Evolutionary conservation across 2,888 invertebrate species (phyloP).

Genomic region (Xylocampa areola): DNA sequence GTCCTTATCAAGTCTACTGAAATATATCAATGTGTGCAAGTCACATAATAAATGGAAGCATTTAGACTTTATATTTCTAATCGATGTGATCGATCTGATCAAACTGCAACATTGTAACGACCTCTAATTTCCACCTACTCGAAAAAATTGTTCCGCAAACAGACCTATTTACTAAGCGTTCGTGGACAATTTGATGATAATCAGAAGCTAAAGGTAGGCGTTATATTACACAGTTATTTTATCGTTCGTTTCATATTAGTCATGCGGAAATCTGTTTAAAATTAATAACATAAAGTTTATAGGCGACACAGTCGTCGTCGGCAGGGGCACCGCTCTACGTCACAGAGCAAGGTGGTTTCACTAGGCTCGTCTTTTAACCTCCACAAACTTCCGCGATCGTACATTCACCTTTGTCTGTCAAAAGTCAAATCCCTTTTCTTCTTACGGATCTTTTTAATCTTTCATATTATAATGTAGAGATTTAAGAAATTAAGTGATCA

Average conservation of each 20-base stretch:
- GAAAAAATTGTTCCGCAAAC: slow-evolving; percentile 72
- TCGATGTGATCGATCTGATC: slow-evolving; percentile 23
- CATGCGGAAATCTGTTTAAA: slow-evolving; percentile 63
- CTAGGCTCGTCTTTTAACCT: slow-evolving; percentile 74
- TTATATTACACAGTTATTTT: slow-evolving; percentile 34
- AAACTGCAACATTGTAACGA: slow-evolving; percentile 54
- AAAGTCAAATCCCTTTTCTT: slow-evolving; percentile 58
- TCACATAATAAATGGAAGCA: no score
- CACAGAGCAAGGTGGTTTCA: slow-evolving; percentile 76
- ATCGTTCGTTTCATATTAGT: slow-evolving; percentile 33
- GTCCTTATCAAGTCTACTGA: no score
- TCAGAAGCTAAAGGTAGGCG: slow-evolving; percentile 56
- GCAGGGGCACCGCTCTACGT: slow-evolving; percentile 58
- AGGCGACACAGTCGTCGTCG: slow-evolving; percentile 32
- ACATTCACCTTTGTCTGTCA: slow-evolving; percentile 78
- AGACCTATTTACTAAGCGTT: slow-evolving; percentile 56
- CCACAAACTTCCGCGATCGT: slow-evolving; percentile 81
- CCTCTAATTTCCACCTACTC: slow-evolving; percentile 64
- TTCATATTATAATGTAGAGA: slow-evolving; percentile 1
- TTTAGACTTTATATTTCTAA: slow-evolving; percentile 28
- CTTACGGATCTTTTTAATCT: slow-evolving; percentile 20
- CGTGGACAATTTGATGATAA: slow-evolving; percentile 54
- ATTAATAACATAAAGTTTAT: slow-evolving; percentile 51
- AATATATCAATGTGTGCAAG: no score
- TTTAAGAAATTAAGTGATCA: slow-evolving; percentile 14